These are phyloP conservation scores for Diphyllodes magnificus DNA, from an alignment of 2,113 vertebrate species.

Conservation along the genomic window DNA sequence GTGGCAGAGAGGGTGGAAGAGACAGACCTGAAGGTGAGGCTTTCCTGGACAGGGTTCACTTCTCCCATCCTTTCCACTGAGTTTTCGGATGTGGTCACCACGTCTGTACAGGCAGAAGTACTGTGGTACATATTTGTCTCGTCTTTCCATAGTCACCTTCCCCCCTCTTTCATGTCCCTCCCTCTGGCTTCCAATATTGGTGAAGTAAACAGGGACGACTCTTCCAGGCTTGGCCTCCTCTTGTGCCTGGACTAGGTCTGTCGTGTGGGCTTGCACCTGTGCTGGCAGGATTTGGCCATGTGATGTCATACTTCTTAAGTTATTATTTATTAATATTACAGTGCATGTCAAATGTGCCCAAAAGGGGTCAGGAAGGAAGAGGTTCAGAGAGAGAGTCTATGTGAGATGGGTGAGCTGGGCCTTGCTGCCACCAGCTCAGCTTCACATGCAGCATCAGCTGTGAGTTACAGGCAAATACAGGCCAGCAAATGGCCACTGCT, in stretches of 20 bases:
- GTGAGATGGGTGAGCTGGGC: background rate
- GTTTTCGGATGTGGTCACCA: fast-evolving
- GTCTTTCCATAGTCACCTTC: background rate
- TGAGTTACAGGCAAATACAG: background rate
- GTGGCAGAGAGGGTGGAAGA: background rate
- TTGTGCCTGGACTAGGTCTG: background rate
- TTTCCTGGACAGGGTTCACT: background rate
- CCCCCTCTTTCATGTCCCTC: background rate
- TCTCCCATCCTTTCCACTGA: background rate
- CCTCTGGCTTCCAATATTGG: background rate
- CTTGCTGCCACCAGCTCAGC: background rate
- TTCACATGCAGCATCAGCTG: background rate
- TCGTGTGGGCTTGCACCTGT: fast-evolving
- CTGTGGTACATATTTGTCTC: background rate
- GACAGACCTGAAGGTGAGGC: background rate
- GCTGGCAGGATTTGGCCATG: background rate
- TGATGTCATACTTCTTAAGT: background rate
- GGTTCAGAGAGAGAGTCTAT: background rate
- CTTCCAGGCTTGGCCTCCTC: background rate
- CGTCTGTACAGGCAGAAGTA: background rate
- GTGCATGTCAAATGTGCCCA: background rate
- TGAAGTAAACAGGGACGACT: background rate
- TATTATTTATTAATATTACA: background rate
- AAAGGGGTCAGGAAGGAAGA: background rate
- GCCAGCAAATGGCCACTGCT: background rate